Base-by-base conservation (phyloP, 2,888 invertebrate genomes). In the Axea sp. region DNA sequence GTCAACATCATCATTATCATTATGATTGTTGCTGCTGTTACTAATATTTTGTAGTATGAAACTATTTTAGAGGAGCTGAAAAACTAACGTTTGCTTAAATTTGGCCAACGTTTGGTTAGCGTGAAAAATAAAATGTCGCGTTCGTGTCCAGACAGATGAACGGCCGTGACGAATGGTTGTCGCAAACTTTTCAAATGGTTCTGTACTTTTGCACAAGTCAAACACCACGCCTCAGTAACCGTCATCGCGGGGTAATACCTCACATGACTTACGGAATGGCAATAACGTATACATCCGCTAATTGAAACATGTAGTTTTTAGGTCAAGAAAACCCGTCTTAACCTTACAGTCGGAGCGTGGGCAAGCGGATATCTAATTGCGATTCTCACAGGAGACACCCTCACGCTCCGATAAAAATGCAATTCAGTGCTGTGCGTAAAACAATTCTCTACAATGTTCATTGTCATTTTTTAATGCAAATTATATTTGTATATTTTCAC, bases 321-420 rank as follows among this genome's bases (percentile, higher is more conserved):
- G 78, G 78, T 77, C 80, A 79, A 77, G 77, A 79, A 80, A 78
- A 80, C 64, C 73, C 74, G 73, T 51, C 69, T 55, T 49, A 73
- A 73, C 62, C 60, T 69, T 62, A 67, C 64, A 33, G 68, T 47
- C 37, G 15, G 43, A 45, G 59, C 53, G 69, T 55, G 65, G 57
- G 51, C 60, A 60, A 57, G 53, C 43, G 49, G 64, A 60, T 64
- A 71, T 69, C 57, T 75, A 60, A 75, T 77, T 77, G 71, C 69
- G 60, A 71, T 77, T 77, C 76, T 72, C 77, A 75, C 75, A 71
- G 65, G 62, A 72, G 69, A 67, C 75, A 73, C 77, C 73, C 65
- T 68, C 73, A 55, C 67, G 49, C 53, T 43, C 26, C 45, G 73
- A 69, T 69, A 69, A 69, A 60, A 59, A 57, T 60, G 22, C 28